phyloP scores from a whole-genome alignment of 2,888 invertebrate species.

The Shargacucullia verbasci region DNA sequence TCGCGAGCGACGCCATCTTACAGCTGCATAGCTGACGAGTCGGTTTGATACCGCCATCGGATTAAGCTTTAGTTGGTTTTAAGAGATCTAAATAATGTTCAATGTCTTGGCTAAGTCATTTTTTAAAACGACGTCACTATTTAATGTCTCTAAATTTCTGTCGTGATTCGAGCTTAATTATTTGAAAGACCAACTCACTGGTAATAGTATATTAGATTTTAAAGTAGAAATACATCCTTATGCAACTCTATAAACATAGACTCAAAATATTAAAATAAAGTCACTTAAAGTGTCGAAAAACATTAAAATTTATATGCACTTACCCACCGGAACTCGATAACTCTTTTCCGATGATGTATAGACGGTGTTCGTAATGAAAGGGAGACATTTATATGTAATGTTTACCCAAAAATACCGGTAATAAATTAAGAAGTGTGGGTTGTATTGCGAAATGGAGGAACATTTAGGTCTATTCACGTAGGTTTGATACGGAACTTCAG shows the following conservation, averaged over 20 bases:
- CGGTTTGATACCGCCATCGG: constrained; percentile 48
- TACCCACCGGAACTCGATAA: constrained; percentile 50
- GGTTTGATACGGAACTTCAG: constrained; percentile 22
- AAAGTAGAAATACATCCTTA: too few species aligned
- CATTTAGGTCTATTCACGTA: constrained; percentile 23
- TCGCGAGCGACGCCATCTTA: constrained; percentile 80
- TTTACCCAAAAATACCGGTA: constrained; percentile 48
- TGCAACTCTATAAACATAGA: constrained; percentile 2
- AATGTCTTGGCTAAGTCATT: too few species aligned
- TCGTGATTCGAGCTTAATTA: too few species aligned
- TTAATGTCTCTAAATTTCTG: too few species aligned
- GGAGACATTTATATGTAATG: constrained; percentile 49
- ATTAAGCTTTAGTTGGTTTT: constrained; percentile 39
- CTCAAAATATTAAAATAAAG: constrained; percentile 38
- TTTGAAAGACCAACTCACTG: too few species aligned
- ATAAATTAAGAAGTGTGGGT: constrained; percentile 48
- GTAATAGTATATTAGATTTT: too few species aligned
- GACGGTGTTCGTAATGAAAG: constrained; percentile 47
- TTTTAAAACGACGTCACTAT: too few species aligned
- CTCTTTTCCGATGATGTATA: constrained; percentile 43
- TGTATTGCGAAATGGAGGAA: constrained; percentile 36
- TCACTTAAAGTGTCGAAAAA: constrained; percentile 48
- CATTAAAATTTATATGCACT: constrained; percentile 48
- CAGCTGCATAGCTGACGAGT: constrained; percentile 64
- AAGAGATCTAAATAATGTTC: too few species aligned